Conservation (phyloP, 2,888 invertebrate species). For the Pandemis cinnamomeana region DNA sequence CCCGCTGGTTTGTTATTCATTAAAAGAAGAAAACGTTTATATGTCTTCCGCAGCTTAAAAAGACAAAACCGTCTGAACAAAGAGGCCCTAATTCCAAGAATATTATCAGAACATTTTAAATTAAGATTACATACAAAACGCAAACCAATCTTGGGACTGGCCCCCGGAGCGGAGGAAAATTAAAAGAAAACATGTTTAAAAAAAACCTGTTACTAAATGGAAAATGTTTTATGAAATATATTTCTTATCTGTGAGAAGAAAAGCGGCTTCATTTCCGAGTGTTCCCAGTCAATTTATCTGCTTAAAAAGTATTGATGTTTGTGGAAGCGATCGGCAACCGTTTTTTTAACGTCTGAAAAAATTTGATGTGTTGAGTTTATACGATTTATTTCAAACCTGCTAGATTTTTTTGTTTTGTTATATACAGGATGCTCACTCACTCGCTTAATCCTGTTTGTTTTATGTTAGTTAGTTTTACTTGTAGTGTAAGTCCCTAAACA, state of each 20-base stretch:
- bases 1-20: too few species aligned
- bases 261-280: conserved; percentile 31
- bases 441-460: too few species aligned
- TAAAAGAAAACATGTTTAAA: conserved; percentile 39
- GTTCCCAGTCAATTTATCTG: conserved; percentile 25
- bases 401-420: too few species aligned
- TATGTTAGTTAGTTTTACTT: too few species aligned
- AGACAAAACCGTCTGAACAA: not conserved
- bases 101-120: conserved; percentile 33
- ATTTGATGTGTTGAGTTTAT: too few species aligned
- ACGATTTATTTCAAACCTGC: too few species aligned
- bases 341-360: not conserved
- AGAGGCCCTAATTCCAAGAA: conserved; percentile 17
- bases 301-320: conserved; percentile 17
- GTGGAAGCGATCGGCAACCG: conserved; percentile 20
- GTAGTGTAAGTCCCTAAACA: too few species aligned
- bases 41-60: not conserved
- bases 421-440: too few species aligned
- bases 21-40: not conserved
- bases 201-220: conserved; percentile 36
- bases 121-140: conserved; percentile 40
- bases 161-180: conserved; percentile 30
- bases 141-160: conserved; percentile 34
- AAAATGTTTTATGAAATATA: conserved; percentile 26
- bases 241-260: conserved; percentile 26